Conservation (phyloP, 1,140 invertebrate species). For the Drosophila virilis region DNA sequence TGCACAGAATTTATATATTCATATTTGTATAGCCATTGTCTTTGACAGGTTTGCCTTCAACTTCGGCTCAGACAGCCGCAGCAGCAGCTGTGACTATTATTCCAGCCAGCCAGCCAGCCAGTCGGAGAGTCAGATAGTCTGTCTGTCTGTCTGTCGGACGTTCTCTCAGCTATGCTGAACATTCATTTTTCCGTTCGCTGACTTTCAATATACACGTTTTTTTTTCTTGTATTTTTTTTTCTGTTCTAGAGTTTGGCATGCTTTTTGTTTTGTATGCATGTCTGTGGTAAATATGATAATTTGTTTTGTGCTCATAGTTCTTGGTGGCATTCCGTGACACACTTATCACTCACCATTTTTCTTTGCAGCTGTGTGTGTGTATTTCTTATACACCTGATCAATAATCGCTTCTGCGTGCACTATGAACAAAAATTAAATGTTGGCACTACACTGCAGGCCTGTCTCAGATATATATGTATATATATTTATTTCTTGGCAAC, state of each 20-base stretch:
- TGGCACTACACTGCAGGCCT: conserved; percentile 30
- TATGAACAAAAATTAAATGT: neutral
- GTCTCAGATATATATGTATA: neutral
- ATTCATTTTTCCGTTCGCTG: conserved; percentile 75
- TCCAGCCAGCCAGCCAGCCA: conserved; percentile 4
- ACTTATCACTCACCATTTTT: conserved; percentile 50
- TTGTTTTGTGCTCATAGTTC: conserved; percentile 23
- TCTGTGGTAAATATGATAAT: conserved; percentile 42
- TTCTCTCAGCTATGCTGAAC: conserved; percentile 53
- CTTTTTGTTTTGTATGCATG: conserved; percentile 37
- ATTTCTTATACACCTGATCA: neutral
- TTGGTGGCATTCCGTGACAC: conserved; percentile 45
- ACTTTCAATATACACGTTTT: conserved; percentile 65
- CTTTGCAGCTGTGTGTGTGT: neutral
- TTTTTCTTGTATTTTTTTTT: neutral
- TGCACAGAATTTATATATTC: conserved; percentile 48
- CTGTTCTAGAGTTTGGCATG: conserved; percentile 51
- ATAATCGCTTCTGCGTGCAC: too few species aligned
- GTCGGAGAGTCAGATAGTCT: conserved; percentile 7
- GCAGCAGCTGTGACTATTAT: conserved; percentile 50
- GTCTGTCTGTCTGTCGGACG: conserved; percentile 24
- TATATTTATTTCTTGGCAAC: neutral
- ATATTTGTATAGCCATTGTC: conserved; percentile 66
- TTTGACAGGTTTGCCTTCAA: conserved; percentile 81
- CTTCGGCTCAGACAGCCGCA: conserved; percentile 62